Conservation (phyloP, 2,797 vertebrate species). For the Clarias pachynema region DNA sequence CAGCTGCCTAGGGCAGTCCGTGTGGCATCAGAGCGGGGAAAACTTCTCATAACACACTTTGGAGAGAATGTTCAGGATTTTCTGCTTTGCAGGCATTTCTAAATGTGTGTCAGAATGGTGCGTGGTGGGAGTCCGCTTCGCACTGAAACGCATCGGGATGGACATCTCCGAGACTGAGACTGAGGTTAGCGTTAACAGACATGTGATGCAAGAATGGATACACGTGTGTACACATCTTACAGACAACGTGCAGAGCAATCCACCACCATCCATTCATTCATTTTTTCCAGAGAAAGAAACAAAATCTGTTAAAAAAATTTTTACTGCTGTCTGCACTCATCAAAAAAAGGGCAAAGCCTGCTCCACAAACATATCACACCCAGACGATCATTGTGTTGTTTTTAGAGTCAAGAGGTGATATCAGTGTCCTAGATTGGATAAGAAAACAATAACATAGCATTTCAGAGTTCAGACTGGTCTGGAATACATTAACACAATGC, state of each 20-base stretch:
- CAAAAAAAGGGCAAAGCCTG: not conserved
- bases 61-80: not conserved
- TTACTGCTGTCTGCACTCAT: constrained; percentile 1
- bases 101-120: not conserved
- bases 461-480: constrained; percentile 35
- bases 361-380: constrained; percentile 15
- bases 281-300: not conserved
- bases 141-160: not conserved
- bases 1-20: constrained; percentile 2
- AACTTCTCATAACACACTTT: not conserved
- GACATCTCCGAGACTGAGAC: not conserved
- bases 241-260: not conserved
- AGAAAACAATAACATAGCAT: constrained; percentile 34
- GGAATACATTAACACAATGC: constrained; percentile 39
- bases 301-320: not conserved
- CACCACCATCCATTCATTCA: not conserved
- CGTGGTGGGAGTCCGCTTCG: not conserved
- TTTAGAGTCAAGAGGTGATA: not conserved
- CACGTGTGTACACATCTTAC: not conserved
- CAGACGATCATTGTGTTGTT: not conserved
- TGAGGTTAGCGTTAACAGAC: not conserved
- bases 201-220: not conserved
- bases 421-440: constrained; percentile 12
- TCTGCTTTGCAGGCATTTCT: not conserved
- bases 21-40: not conserved